Percentiles rank a stretch among this genome's conserved stretches.
phyloP scores from a whole-genome alignment of 2,113 vertebrate species.

The Oryzias curvinotus region DNA sequence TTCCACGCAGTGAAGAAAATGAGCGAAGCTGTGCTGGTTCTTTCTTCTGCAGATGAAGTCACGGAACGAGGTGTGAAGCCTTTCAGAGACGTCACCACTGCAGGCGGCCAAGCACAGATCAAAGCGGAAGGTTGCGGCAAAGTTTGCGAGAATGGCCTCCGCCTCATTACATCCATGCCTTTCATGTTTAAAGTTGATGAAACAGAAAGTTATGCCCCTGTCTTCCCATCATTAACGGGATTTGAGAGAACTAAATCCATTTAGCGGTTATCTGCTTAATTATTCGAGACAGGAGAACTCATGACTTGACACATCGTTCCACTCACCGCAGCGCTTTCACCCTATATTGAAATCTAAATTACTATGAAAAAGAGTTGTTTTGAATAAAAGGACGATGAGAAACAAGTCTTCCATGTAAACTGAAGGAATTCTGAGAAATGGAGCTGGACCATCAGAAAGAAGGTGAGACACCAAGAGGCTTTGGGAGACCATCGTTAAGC shows the following conservation, averaged over 20 bases:
- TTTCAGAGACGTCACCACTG: slow-evolving; percentile 44
- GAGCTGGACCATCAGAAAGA: too few relatives aligned
- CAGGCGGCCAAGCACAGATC: slow-evolving; percentile 42
- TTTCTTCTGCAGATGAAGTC: slow-evolving; percentile 35
- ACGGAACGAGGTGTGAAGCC: slow-evolving; percentile 17
- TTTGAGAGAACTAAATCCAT: slow-evolving; percentile 38
- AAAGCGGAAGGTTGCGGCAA: slow-evolving; percentile 37
- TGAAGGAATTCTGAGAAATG: too few relatives aligned
- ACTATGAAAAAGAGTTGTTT: too few relatives aligned
- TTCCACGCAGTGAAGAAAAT: slow-evolving; percentile 28
- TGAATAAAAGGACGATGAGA: too few relatives aligned
- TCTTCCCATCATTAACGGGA: slow-evolving; percentile 21
- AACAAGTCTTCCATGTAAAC: too few relatives aligned
- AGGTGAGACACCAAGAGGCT: too few relatives aligned
- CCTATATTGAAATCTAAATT: too few relatives aligned
- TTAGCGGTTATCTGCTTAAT: slow-evolving; percentile 19
- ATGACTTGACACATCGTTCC: background rate
- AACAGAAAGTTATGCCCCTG: slow-evolving; percentile 26
- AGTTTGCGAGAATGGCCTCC: slow-evolving; percentile 54
- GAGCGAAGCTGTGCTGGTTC: slow-evolving; percentile 38
- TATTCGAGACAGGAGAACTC: slow-evolving; percentile 2
- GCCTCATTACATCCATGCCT: slow-evolving; percentile 55
- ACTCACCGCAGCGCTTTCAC: background rate
- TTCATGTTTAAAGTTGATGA: slow-evolving; percentile 62
- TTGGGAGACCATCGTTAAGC: too few relatives aligned